phyloP scores from a whole-genome alignment of 2,797 vertebrate species.

The Pogonophryne albipinna region DNA sequence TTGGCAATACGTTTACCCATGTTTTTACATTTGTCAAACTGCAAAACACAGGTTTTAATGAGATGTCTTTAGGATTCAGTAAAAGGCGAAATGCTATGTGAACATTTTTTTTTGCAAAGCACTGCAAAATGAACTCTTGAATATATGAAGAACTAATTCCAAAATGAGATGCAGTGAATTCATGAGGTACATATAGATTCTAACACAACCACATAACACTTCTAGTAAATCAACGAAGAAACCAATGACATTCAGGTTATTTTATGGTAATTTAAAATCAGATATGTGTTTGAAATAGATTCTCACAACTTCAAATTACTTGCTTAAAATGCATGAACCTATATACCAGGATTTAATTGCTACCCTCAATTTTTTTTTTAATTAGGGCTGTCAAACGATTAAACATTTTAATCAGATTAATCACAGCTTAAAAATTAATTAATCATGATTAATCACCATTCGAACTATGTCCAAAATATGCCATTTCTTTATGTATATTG shows the following conservation, averaged over 20 bases:
- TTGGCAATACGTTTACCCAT: neutral
- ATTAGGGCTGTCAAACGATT: too few species aligned
- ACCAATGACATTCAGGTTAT: constrained; percentile 1
- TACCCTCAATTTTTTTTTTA: too few species aligned
- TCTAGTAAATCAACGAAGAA: neutral
- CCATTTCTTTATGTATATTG: too few species aligned
- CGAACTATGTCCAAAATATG: too few species aligned
- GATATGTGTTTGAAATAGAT: constrained; percentile 12
- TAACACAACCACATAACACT: neutral
- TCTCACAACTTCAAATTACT: neutral
- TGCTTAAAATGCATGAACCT: constrained; percentile 28
- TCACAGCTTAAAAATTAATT: too few species aligned
- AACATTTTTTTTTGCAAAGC: too few species aligned
- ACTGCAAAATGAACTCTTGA: constrained; percentile 5
- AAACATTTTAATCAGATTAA: too few species aligned
- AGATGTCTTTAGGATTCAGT: constrained; percentile 3
- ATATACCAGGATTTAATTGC: neutral
- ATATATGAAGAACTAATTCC: constrained; percentile 9
- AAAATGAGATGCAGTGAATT: constrained; percentile 21
- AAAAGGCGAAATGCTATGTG: constrained; percentile 1
- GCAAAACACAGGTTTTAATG: neutral
- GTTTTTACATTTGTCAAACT: constrained; percentile 8
- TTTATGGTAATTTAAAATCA: constrained; percentile 12
- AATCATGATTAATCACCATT: too few species aligned
- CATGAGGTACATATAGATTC: neutral